These are phyloP conservation scores for Cisticola juncidis DNA, from an alignment of 2,113 vertebrate species.

Conservation along the genomic window DNA sequence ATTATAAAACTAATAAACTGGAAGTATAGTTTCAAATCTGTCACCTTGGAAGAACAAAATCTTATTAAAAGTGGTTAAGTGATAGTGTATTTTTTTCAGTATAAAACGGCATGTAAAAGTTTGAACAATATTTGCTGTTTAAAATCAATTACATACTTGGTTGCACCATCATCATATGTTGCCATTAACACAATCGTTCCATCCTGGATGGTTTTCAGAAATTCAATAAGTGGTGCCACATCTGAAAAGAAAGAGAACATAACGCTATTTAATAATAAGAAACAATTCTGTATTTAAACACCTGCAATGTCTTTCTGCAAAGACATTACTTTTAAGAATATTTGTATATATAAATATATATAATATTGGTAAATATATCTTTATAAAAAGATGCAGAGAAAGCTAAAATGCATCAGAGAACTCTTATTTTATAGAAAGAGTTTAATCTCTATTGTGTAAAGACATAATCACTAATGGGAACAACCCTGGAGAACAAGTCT, in stretches of 20 bases:
- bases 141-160: slow-evolving; percentile 82
- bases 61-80: neutral
- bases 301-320: neutral
- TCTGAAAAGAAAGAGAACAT: slow-evolving; percentile 73
- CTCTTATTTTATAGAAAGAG: neutral
- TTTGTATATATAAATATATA: neutral
- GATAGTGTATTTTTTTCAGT: neutral
- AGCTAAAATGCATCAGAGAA: neutral
- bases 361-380: neutral
- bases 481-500: neutral
- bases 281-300: neutral
- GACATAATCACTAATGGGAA: neutral
- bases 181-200: slow-evolving; percentile 93
- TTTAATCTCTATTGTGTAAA: neutral
- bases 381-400: neutral
- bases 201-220: slow-evolving; percentile 86
- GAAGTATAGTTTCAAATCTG: neutral
- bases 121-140: neutral
- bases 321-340: neutral
- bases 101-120: neutral
- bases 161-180: slow-evolving; percentile 90
- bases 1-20: neutral
- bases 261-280: neutral
- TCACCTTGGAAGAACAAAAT: neutral
- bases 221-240: slow-evolving; percentile 85